Evolutionary conservation across 2,113 vertebrate genomes (phyloP).

Genomic region (Lophura nycthemera): DNA sequence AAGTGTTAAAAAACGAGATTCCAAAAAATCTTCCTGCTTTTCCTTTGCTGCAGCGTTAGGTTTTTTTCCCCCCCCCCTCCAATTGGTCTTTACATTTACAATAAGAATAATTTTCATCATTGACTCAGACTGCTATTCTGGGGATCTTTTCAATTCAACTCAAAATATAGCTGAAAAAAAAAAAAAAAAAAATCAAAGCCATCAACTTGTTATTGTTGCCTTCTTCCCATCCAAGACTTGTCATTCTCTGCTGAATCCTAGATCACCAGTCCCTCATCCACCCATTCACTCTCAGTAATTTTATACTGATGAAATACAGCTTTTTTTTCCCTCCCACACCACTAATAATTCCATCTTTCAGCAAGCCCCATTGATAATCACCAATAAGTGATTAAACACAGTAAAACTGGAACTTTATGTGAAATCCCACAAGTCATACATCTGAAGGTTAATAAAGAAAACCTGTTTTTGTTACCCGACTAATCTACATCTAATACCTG

Average conservation of each 20-base stretch:
- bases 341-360: not conserved
- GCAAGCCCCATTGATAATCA: not conserved
- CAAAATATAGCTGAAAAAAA: slow-evolving; percentile 30
- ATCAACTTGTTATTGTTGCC: slow-evolving; percentile 7
- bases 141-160: not conserved
- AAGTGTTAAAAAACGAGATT: not conserved
- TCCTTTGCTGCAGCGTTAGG: not conserved
- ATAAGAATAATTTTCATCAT: slow-evolving; percentile 41
- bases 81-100: slow-evolving; percentile 48
- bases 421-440: not conserved
- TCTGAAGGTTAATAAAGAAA: not conserved
- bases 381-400: not conserved
- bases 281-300: not conserved
- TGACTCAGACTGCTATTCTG: slow-evolving; percentile 55
- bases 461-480: not conserved
- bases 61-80: not conserved
- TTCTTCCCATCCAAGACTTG: not conserved
- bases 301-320: not conserved
- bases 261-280: not conserved
- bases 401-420: not conserved
- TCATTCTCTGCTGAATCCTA: not conserved
- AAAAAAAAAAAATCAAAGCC: not conserved
- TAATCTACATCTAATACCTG: not conserved
- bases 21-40: not conserved
- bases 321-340: not conserved